Evolutionary conservation across 1,140 invertebrate species (phyloP), one percentile per base, ranked within the genome.

Genomic region (Steinernema khuongi): DNA sequence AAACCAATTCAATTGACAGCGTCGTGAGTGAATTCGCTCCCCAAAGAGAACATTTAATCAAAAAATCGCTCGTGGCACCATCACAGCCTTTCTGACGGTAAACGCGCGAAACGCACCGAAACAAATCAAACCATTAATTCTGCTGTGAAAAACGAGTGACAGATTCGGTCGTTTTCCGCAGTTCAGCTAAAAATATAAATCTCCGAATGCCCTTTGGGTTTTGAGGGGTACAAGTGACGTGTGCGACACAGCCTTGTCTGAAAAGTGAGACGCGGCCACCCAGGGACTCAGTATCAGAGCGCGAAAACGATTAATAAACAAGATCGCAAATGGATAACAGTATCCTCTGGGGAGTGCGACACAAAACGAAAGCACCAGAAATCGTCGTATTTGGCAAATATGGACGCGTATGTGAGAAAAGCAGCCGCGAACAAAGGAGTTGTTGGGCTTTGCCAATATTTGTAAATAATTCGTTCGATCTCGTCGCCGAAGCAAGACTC

Each of bases 1-100:
- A 60, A 60, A 60, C 50, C 7, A 60, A 60, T 60, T 26, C 4
- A 60, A 60, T 60, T 60, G 50, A 60, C 14, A 60, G 50, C 50
- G 11, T n/a, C n/a, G n/a, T 7, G 50, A 2, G 50, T 22, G 50
- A 26, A 22, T 60, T 60, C 4, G 19, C 26, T 17, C 22, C 50
- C 22, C 11, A 60, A 17, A 60, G 50, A 60, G 50, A 17, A 60
- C 7, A 22, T 60, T 60, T 60, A 26, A 11, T 60, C 50, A 60
- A 4, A 60, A 60, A 60, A 60, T 22, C 26, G 50, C 22, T 22
- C 50, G 19, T 14, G 7, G 50, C 50, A 60, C 14, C 19, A 22
- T 60, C 19, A 17, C 14, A 60, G 22, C 50, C 36, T 11, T n/a
- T 41, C n/a, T 41, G 36, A 11, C 36, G 36, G 36, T 41, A 41